Base-by-base conservation (phyloP, 2,797 vertebrate species). In the Acanthopagrus latus region DNA sequence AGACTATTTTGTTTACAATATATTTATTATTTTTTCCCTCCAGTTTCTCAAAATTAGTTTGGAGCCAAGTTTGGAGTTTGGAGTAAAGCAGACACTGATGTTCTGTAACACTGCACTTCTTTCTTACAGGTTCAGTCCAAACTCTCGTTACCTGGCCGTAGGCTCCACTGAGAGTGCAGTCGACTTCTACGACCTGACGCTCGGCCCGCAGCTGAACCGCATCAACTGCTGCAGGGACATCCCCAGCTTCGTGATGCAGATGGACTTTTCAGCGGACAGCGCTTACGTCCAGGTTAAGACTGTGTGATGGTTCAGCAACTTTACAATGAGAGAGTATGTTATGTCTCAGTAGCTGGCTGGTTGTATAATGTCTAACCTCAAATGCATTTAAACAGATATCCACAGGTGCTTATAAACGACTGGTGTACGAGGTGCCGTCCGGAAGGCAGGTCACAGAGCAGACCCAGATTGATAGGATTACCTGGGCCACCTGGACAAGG, bases 401-500 rank as follows among this genome's bases (percentile, higher is more conserved):
- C 82, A 99, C 98, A 71, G 98, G 98, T 83, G 96, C 97, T 93
- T 99, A 99, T 87, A 98, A 98, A 89, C 95, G 98, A 63, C 96
- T 97, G 18, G 96, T 99, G 84, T 99, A 98, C 74, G 98, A 99
- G 95, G 98, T 99, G 95, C 98, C 98, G 91, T 99, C 96, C 86
- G 98, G 98, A 92, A 99, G 97, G 92, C 97, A 96, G 88, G 96
- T 99, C 80, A 91, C 94, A 78, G 98, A 99, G 76, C 97, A 98
- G 92, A 79, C 95, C 76, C 93, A 96, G 64, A 96, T 99, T 65
- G 98, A 99, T 93, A 96, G 97, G 92, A 99, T 99, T 82, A 99
- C 98, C 0, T 99, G 98, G 98, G 97, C 98, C 74, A 96, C 96
- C 3, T 99, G 98, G 98, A 99, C 98, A 60, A 98, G 98, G 98